Percentiles rank a stretch among this genome's conserved stretches.
Evolutionary conservation across 2,797 vertebrate genomes (phyloP).

Genomic region (Micromesistius poutassou): DNA sequence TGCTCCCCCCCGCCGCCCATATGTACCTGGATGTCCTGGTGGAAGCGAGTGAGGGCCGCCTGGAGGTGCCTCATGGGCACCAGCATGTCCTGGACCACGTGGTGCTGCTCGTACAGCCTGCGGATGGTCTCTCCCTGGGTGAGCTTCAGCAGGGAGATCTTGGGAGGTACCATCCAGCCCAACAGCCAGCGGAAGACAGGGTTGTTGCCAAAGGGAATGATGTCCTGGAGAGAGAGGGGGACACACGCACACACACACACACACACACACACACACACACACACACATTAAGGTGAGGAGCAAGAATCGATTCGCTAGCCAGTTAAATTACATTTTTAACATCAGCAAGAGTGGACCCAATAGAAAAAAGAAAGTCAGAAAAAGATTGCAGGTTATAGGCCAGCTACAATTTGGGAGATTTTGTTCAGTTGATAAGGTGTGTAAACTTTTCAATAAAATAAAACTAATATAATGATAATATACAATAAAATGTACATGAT

Average conservation of each 20-base stretch:
- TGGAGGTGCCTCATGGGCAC: conserved; percentile 88
- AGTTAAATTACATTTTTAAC: not conserved
- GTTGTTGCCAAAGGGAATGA: conserved; percentile 97
- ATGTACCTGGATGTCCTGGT: conserved; percentile 78
- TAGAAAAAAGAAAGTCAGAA: too few relatives aligned
- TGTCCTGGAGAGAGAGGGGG: conserved; percentile 76
- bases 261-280: not conserved
- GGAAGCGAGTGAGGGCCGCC: conserved; percentile 82
- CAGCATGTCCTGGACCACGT: conserved; percentile 97
- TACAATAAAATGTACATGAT: too few relatives aligned
- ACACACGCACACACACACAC: conserved; percentile 1
- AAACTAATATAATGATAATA: too few relatives aligned
- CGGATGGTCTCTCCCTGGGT: conserved; percentile 96
- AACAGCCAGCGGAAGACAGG: conserved; percentile 89
- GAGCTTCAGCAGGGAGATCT: conserved; percentile 95
- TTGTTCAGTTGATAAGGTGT: too few relatives aligned
- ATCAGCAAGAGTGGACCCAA: not conserved
- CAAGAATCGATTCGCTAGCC: not conserved
- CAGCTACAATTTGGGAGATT: too few relatives aligned
- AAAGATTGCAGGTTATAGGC: too few relatives aligned
- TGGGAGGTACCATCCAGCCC: conserved; percentile 98
- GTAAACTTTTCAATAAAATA: too few relatives aligned
- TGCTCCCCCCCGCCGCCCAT: too few relatives aligned
- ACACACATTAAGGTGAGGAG: not conserved
- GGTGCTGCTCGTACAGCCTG: conserved; percentile 92